Evolutionary conservation across 2,113 vertebrate species (phyloP).

Genomic region (Suricata suricatta): DNA sequence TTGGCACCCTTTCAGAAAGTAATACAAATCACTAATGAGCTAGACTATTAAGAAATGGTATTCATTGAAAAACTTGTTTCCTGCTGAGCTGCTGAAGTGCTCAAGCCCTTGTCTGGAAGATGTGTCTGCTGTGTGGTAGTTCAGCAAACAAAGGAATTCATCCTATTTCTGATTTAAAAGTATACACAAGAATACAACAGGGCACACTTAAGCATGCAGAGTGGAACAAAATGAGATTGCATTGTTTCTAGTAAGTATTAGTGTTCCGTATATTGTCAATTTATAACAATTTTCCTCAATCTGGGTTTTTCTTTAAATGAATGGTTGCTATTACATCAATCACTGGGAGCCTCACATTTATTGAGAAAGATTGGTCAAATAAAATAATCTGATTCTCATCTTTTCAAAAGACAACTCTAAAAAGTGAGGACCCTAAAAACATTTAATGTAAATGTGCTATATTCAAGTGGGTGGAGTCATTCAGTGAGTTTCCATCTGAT

Average conservation of each 20-base stretch:
- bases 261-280: neutral
- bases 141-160: neutral
- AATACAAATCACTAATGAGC: slow-evolving; percentile 54
- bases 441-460: neutral
- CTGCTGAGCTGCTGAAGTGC: neutral
- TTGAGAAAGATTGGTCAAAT: neutral
- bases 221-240: neutral
- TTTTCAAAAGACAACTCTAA: neutral
- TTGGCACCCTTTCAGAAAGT: slow-evolving; percentile 18
- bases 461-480: neutral
- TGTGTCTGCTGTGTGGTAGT: neutral
- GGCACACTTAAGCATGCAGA: neutral
- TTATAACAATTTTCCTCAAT: neutral
- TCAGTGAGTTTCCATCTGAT: neutral
- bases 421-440: neutral
- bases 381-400: neutral
- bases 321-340: neutral
- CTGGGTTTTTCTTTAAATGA: neutral
- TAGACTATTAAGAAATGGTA: slow-evolving; percentile 17
- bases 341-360: neutral
- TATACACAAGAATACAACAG: neutral
- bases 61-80: slow-evolving; percentile 55
- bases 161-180: neutral
- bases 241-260: neutral
- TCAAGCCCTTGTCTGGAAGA: slow-evolving; percentile 15